phyloP scores from a whole-genome alignment of 2,113 vertebrate genomes.

The Philantomba maxwellii region DNA sequence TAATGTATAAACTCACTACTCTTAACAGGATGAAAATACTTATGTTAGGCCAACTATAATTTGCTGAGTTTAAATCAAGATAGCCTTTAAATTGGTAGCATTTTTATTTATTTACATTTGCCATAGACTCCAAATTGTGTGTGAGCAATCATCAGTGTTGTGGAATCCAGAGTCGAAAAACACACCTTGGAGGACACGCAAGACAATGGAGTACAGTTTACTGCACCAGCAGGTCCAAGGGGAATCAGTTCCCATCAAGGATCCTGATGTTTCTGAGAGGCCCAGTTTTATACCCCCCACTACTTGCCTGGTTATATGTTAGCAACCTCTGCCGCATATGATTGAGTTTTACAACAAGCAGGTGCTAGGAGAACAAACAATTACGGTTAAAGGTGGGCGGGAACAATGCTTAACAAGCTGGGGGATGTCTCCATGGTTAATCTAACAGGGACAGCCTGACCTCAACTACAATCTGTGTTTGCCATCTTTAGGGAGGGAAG shows the following conservation, averaged over 20 bases:
- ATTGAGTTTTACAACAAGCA: background rate
- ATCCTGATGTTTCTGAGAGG: background rate
- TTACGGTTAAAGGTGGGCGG: background rate
- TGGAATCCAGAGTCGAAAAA: background rate
- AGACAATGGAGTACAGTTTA: background rate
- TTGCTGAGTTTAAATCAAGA: slow-evolving; percentile 37
- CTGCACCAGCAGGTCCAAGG: background rate
- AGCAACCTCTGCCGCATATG: background rate
- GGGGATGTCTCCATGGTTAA: background rate
- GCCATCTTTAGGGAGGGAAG: background rate
- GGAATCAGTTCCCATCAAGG: background rate
- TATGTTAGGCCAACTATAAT: background rate
- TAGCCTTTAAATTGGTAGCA: background rate
- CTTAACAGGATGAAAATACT: background rate
- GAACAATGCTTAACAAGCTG: background rate
- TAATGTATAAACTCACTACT: background rate
- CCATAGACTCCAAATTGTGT: background rate
- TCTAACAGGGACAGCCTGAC: background rate
- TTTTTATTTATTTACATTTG: slow-evolving; percentile 13
- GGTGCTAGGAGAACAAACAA: background rate
- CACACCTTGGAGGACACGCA: background rate
- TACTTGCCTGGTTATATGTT: background rate
- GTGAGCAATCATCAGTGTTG: background rate
- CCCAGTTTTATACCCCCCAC: background rate
- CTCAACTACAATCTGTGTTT: background rate